Percentiles rank a stretch among this genome's conserved stretches.
Evolutionary conservation across 2,888 invertebrate genomes (phyloP).

Genomic region (Tenthredo scrophulariae): DNA sequence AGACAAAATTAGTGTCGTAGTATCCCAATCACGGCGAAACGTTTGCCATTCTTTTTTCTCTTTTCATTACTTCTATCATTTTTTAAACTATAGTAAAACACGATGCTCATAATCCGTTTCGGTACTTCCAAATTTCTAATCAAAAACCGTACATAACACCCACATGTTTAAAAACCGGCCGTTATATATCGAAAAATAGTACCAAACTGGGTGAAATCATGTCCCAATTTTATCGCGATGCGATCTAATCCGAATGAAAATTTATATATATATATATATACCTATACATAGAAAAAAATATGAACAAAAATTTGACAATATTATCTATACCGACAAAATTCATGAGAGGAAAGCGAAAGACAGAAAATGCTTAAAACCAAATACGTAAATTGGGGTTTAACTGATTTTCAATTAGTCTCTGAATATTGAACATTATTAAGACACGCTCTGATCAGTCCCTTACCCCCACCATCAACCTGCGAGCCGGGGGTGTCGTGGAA

Average conservation of each 20-base stretch:
- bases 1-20: background rate
- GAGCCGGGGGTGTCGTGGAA: background rate
- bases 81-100: background rate
- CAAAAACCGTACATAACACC: background rate
- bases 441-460: background rate
- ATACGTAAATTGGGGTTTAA: background rate
- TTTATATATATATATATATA: too few species aligned
- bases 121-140: background rate
- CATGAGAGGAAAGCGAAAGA: background rate
- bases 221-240: background rate
- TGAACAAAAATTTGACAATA: background rate
- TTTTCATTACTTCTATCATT: background rate
- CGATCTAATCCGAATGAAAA: background rate
- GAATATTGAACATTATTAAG: background rate
- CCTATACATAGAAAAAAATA: background rate
- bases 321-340: background rate
- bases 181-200: background rate
- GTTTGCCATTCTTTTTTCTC: background rate
- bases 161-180: background rate
- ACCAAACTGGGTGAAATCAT: background rate
- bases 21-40: background rate
- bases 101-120: background rate
- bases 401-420: background rate
- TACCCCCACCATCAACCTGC: background rate
- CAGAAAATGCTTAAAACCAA: background rate